phyloP scores from a whole-genome alignment of 2,888 invertebrate genomes.

The Argyresthia albistria region DNA sequence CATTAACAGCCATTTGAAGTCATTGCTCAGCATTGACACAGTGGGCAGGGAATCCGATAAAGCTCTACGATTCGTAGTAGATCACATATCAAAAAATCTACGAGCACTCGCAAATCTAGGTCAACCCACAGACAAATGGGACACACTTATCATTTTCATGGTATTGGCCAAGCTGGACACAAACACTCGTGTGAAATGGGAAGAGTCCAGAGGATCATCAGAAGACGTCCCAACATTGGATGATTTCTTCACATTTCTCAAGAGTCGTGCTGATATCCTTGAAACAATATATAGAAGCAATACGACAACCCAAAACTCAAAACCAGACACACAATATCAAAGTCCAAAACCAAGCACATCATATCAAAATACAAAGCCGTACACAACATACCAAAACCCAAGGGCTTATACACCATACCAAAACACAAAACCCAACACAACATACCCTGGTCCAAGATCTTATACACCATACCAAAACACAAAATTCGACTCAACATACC shows the following conservation, averaged over 20 bases:
- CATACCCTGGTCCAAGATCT: background rate
- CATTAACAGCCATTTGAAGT: conserved; percentile 4
- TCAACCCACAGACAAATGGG: conserved; percentile 15
- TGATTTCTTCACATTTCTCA: background rate
- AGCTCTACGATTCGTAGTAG: conserved; percentile 7
- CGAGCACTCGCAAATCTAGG: conserved; percentile 16
- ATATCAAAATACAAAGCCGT: background rate
- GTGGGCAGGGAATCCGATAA: conserved; percentile 3
- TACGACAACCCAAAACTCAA: background rate
- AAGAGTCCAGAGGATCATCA: conserved; percentile 6
- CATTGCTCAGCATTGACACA: conserved; percentile 8
- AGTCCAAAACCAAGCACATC: background rate
- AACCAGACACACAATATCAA: background rate
- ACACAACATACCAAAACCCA: background rate
- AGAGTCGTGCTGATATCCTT: background rate
- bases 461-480: background rate
- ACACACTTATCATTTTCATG: conserved; percentile 13
- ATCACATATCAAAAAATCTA: conserved; percentile 15
- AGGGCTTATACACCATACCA: background rate
- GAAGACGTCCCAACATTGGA: background rate
- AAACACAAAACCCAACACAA: background rate
- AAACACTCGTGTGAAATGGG: conserved; percentile 13
- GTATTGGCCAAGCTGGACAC: conserved; percentile 12
- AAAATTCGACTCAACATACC: no score
- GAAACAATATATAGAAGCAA: background rate